A percentile compares a stretch with the other conserved stretches of the same genome.
Evolutionary conservation across 1,140 invertebrate species (phyloP).

Genomic region (Piezodorus guildinii): DNA sequence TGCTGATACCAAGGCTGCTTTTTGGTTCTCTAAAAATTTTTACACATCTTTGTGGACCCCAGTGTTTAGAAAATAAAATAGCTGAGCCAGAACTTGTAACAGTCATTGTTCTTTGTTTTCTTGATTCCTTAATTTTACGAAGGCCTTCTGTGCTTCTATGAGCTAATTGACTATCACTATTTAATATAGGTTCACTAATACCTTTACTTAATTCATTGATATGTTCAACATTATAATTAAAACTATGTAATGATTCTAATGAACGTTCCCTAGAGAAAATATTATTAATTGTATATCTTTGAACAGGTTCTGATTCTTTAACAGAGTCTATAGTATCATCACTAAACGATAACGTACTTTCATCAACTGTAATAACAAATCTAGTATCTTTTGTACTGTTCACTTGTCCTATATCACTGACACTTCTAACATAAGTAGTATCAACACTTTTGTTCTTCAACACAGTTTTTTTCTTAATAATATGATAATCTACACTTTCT

Average conservation of each 20-base stretch:
- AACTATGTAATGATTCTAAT: constrained; percentile 24
- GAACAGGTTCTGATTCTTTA: constrained; percentile 13
- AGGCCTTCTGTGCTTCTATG: background rate
- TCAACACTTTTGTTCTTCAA: no score
- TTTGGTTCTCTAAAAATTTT: constrained; percentile 57
- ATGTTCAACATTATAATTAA: constrained; percentile 18
- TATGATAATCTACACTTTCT: background rate
- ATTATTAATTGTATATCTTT: constrained; percentile 14
- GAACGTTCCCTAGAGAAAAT: constrained; percentile 23
- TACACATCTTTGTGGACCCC: constrained; percentile 73
- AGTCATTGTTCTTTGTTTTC: constrained; percentile 33
- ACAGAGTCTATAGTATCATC: constrained; percentile 17
- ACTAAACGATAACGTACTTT: constrained; percentile 19
- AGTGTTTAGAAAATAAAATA: constrained; percentile 59
- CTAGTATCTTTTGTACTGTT: background rate
- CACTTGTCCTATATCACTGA: background rate
- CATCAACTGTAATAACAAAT: constrained; percentile 7
- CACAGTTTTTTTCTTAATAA: background rate
- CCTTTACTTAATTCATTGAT: constrained; percentile 23
- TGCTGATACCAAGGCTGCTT: constrained; percentile 82
- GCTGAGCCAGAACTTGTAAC: constrained; percentile 35
- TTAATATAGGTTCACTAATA: constrained; percentile 25
- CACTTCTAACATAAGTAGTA: background rate
- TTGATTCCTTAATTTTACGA: constrained; percentile 11
- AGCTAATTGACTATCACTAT: constrained; percentile 14